phyloP scores from a whole-genome alignment of 2,113 vertebrate species.

The Cygnus atratus region DNA sequence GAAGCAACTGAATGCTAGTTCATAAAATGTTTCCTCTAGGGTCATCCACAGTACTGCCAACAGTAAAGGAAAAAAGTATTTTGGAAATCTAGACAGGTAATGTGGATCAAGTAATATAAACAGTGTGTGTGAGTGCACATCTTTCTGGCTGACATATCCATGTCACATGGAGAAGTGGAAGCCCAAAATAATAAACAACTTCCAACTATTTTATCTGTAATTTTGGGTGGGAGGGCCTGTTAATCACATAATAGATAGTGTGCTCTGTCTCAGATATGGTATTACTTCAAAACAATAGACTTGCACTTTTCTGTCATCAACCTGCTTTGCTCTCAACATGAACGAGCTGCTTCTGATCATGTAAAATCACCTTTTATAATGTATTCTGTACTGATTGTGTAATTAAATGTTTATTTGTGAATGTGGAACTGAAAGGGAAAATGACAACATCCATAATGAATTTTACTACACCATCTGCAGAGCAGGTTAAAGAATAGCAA shows the following conservation, averaged over 20 bases:
- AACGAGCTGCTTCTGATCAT: not conserved
- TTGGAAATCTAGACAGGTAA: not conserved
- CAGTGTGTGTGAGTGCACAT: not conserved
- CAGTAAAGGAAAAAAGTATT: not conserved
- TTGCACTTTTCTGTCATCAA: not conserved
- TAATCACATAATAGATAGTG: not conserved
- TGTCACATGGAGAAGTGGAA: not conserved
- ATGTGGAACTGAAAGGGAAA: not conserved
- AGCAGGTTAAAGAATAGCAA: not conserved
- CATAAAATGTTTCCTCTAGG: not conserved
- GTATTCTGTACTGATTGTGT: not conserved
- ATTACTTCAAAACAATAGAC: not conserved
- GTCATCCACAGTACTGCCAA: not conserved
- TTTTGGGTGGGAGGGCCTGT: not conserved
- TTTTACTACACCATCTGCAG: not conserved
- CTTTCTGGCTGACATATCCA: not conserved
- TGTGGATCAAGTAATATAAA: not conserved
- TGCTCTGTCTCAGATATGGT: not conserved
- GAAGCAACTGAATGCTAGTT: not conserved
- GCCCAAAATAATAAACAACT: constrained; percentile 36
- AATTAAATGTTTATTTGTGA: not conserved
- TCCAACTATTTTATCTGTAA: not conserved
- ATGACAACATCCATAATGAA: not conserved
- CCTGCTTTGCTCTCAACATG: not conserved
- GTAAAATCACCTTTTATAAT: not conserved